These are phyloP conservation scores for Amphiprion percula DNA, from an alignment of 2,113 vertebrate species.

Conservation along the genomic window DNA sequence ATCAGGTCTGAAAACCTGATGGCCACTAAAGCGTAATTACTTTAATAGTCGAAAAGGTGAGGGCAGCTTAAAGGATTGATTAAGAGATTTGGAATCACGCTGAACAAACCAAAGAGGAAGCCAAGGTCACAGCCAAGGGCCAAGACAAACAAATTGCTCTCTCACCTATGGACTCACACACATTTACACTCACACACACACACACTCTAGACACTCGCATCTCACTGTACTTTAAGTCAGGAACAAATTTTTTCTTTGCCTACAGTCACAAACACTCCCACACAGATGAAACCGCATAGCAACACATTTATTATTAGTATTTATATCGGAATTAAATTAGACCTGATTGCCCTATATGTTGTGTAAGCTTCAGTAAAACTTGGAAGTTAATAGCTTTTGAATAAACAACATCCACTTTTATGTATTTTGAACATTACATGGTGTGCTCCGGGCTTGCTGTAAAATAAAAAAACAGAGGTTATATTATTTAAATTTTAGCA, in stretches of 20 bases:
- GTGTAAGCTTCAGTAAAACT: neutral
- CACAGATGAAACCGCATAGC: neutral
- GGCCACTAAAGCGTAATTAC: slow-evolving; percentile 72
- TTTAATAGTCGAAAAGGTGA: slow-evolving; percentile 70
- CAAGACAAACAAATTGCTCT: slow-evolving; percentile 76
- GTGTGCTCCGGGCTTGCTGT: neutral
- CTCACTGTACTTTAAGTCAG: slow-evolving; percentile 26
- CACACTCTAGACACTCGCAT: slow-evolving; percentile 35
- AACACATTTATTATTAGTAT: neutral
- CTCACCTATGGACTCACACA: slow-evolving; percentile 37
- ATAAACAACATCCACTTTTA: no score
- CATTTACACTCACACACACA: slow-evolving; percentile 39
- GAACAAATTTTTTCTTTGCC: neutral
- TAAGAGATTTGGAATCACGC: slow-evolving; percentile 81
- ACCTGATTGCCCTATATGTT: neutral
- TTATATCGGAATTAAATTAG: neutral
- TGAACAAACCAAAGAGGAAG: slow-evolving; percentile 75
- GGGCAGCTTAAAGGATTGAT: slow-evolving; percentile 79
- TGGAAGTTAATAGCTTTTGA: neutral
- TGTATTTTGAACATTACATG: neutral
- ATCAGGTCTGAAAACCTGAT: slow-evolving; percentile 52
- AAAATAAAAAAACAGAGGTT: neutral
- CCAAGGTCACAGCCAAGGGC: slow-evolving; percentile 73
- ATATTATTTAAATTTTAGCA: neutral
- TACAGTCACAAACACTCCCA: neutral